phyloP scores from a whole-genome alignment of 1,140 invertebrate genomes.

The Ceratosolen solmsi region DNA sequence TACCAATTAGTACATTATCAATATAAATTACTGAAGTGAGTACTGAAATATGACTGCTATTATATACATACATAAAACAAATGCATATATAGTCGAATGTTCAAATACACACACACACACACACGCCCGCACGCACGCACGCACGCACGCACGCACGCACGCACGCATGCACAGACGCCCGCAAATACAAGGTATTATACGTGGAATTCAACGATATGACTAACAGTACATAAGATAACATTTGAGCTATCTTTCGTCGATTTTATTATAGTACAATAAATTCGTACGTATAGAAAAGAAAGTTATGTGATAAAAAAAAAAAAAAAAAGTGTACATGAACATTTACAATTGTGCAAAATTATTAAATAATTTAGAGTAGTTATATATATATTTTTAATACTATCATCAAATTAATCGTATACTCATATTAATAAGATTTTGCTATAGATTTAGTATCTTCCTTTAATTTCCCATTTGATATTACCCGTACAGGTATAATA shows the following conservation, averaged over 20 bases:
- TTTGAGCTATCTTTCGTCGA: too few relatives aligned
- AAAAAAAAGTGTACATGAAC: conserved; percentile 20
- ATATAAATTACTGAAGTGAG: conserved; percentile 7
- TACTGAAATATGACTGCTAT: conserved; percentile 23
- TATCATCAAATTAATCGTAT: conserved; percentile 27
- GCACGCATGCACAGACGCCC: too few relatives aligned
- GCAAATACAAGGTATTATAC: conserved; percentile 43
- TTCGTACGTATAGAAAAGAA: conserved; percentile 19
- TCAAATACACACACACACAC: too few relatives aligned
- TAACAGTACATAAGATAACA: conserved; percentile 53
- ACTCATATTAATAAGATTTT: conserved; percentile 28
- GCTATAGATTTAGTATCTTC: neutral
- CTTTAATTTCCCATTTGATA: conserved; percentile 17
- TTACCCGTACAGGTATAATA: conserved; percentile 48
- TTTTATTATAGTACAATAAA: conserved; percentile 51
- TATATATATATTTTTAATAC: neutral
- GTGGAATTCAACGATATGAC: conserved; percentile 65
- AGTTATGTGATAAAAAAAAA: conserved; percentile 32
- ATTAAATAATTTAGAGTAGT: neutral
- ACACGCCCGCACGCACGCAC: too few relatives aligned
- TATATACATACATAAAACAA: conserved; percentile 23
- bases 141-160: too few relatives aligned
- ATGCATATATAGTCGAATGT: conserved; percentile 16
- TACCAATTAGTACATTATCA: neutral
- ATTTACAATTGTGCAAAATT: conserved; percentile 5